Evolutionary conservation across 2,113 vertebrate species (phyloP), one percentile per base, ranked within the genome.

Genomic region (Macroglossus sobrinus): DNA sequence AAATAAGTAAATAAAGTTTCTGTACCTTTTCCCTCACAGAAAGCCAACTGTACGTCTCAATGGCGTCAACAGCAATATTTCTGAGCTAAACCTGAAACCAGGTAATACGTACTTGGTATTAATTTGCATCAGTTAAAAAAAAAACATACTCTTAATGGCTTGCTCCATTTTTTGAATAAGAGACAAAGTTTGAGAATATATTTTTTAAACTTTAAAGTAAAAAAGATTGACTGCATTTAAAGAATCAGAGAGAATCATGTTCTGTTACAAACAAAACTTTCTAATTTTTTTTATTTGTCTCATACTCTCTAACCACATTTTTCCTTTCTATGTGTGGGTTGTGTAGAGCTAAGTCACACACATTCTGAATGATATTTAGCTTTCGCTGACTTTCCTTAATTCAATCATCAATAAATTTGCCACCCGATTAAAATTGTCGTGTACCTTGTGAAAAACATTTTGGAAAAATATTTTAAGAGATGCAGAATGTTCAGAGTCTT

Each of bases 401-500:
- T 96, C 59, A 91, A 81, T 28, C 74, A 92, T 89, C 59, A 28
- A 53, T 80, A 91, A 59, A 84, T 86, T 79, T 91, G 68, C 72
- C 81, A 95, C 91, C 82, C 50, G 82, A 12, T 94, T 95, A 89
- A 96, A 96, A 91, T 50, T 28, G n/a, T 81, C 78, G 88, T 6
- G 26, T 79, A 61, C 50, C 38, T 90, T 90, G 40, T 24, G 50
- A 59, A 95, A 97, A 96, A 64, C 71, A 93, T 95, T 97, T 96
- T 95, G 76, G 43, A 85, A 91, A 94, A 95, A 80, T 81, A 82
- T 71, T 95, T 96, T 85, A 91, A 88, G 89, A 96, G 43, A 91
- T 57, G 93, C 35, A 74, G 63, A 96, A 82, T 71, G 33, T 91
- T 97, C 93, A 93, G 16, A 91, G 89, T 47, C 91, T 95, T 95